These are phyloP conservation scores for Miltochrista miniata DNA, from an alignment of 2,888 invertebrate species.

Conservation along the genomic window DNA sequence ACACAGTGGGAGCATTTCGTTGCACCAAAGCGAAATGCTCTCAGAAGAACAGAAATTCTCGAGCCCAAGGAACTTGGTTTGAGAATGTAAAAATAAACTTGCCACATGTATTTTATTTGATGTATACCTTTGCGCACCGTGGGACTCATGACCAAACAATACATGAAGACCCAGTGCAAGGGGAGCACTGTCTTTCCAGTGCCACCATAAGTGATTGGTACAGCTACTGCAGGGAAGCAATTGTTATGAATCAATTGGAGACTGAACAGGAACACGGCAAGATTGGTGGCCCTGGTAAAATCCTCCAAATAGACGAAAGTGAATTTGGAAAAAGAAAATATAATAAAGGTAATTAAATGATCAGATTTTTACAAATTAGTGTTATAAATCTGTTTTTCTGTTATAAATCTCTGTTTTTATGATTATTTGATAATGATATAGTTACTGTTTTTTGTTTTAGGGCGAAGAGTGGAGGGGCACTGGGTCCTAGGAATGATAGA, in stretches of 20 bases:
- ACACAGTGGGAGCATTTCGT: too few species aligned
- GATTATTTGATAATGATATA: conserved; percentile 30
- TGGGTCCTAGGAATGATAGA: conserved; percentile 23
- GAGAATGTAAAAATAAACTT: not conserved
- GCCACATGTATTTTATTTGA: not conserved
- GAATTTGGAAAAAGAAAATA: not conserved
- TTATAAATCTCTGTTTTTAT: not conserved
- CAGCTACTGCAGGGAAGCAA: not conserved
- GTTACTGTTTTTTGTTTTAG: too few species aligned
- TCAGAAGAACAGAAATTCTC: too few species aligned
- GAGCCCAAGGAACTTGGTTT: not conserved
- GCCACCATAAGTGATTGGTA: not conserved
- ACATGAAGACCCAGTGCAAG: not conserved
- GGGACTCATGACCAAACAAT: not conserved
- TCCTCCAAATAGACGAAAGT: not conserved
- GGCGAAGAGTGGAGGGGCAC: not conserved
- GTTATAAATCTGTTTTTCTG: too few species aligned
- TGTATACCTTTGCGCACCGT: not conserved
- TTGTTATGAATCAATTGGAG: too few species aligned
- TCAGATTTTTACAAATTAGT: not conserved
- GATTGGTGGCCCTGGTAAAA: not conserved
- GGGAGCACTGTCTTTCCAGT: not conserved
- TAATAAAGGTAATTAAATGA: not conserved
- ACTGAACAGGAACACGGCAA: not conserved
- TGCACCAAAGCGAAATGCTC: too few species aligned